Evolutionary conservation across 2,888 invertebrate species (phyloP), one percentile per base, ranked within the genome.

Genomic region (Sylvicola cinctus): DNA sequence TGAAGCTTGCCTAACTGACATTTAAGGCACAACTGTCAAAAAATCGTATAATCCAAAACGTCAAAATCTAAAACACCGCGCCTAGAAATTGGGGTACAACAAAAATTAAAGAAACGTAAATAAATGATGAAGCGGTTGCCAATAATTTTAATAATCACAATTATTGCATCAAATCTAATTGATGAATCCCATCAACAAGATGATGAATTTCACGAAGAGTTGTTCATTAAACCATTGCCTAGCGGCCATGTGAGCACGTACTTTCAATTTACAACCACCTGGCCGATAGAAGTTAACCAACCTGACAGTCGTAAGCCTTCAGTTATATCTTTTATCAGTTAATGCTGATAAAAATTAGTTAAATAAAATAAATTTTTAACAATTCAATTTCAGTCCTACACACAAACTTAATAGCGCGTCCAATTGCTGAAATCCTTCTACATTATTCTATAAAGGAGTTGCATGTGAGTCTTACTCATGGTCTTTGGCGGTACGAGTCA

Each of bases 381-480:
- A 29, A 26, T 31, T 26, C 32, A 42, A 4, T 11, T 65, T 43
- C 51, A 84, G 84, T 75, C 54, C 69, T 72, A 48, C 84, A 93
- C 55, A 83, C 83, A 28, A 71, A 79, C 47, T 60, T 93, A 36
- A 84, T 93, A 50, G 88, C 95, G 3, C 71, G 87, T 47, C 74
- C 85, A 2, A 61, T 95, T 33, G 80, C 84, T 10, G 93, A 95
- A 62, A 74, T 95, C 29, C 65, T 93, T 44, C 67, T 74, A 30
- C 67, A 78, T 23, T 85, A 85, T 52, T 67, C 76, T 49, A 75
- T 96, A 1, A 76, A 80, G 50, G 95, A 95, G 54, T 57, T 98
- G 14, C 90, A 93, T 49, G 65, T 98, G 32, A 79, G 81, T 37
- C 65, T 96, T 38, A 91, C 91, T 0, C 85, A 88, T 55, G 96